Evolutionary conservation across 2,113 vertebrate genomes (phyloP).

Genomic region (Todiramphus saurophagus): DNA sequence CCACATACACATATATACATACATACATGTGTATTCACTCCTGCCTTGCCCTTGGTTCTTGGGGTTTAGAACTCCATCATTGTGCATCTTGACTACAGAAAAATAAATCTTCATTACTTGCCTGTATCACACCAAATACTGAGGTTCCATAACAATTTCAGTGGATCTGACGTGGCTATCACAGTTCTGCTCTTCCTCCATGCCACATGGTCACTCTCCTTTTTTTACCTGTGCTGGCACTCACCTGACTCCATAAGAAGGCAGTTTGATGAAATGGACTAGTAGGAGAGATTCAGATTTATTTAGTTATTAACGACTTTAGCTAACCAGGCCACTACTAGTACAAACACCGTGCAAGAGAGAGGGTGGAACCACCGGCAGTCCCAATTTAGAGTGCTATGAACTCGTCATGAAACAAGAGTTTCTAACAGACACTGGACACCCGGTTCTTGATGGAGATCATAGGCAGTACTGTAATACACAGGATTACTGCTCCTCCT

Average conservation of each 20-base stretch:
- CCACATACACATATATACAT: background rate
- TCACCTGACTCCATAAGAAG: background rate
- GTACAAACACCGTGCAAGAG: background rate
- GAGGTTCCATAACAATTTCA: background rate
- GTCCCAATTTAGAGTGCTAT: background rate
- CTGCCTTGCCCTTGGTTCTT: background rate
- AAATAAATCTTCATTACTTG: background rate
- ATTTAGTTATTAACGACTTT: background rate
- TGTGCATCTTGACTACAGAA: background rate
- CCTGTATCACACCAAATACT: background rate
- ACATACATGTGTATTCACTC: background rate
- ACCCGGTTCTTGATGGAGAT: background rate
- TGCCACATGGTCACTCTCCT: too few species aligned
- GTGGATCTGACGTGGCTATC: background rate
- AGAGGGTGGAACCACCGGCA: background rate
- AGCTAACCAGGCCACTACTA: background rate
- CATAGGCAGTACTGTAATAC: fast-evolving
- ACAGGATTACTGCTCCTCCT: background rate
- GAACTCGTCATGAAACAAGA: background rate
- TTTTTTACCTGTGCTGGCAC: background rate
- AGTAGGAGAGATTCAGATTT: background rate
- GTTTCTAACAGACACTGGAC: background rate
- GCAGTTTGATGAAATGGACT: background rate
- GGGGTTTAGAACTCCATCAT: background rate
- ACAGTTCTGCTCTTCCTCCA: background rate